Conservation (phyloP, 1,140 invertebrate species). For the Pseudobourletiella spinata region DNA sequence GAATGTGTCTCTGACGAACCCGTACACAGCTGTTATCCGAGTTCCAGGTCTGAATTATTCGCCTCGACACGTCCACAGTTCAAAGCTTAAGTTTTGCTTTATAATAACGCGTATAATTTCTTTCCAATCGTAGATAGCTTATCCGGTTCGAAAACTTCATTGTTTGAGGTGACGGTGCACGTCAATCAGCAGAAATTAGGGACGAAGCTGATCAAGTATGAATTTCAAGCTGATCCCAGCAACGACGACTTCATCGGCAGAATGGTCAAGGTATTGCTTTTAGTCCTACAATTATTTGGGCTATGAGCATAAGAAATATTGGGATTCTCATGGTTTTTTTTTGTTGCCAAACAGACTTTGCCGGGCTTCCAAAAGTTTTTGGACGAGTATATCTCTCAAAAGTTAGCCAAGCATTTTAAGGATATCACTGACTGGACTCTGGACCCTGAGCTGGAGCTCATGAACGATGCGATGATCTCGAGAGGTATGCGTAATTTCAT, state of each 20-base stretch:
- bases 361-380: constrained; percentile 27
- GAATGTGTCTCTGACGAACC: constrained; percentile 17
- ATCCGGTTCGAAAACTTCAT: constrained; percentile 10
- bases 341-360: constrained; percentile 7
- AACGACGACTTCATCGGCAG: constrained; percentile 26
- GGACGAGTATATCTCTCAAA: constrained; percentile 27
- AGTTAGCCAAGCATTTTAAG: constrained; percentile 21
- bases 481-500: no score
- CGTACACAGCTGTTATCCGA: constrained; percentile 20
- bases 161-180: constrained; percentile 28
- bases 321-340: neutral
- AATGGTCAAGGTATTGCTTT: constrained; percentile 22
- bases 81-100: neutral
- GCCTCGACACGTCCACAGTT: no score
- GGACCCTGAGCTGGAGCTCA: constrained; percentile 25
- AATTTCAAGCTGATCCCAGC: neutral
- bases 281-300: neutral
- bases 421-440: constrained; percentile 15
- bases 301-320: neutral
- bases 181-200: constrained; percentile 30
- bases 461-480: constrained; percentile 30
- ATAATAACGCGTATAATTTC: neutral
- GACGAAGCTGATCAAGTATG: constrained; percentile 31
- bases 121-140: neutral
- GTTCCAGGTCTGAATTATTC: constrained; percentile 35